Evolutionary conservation across 2,113 vertebrate species (phyloP), one percentile per base, ranked within the genome.

Genomic region (Crotophaga sulcirostris): DNA sequence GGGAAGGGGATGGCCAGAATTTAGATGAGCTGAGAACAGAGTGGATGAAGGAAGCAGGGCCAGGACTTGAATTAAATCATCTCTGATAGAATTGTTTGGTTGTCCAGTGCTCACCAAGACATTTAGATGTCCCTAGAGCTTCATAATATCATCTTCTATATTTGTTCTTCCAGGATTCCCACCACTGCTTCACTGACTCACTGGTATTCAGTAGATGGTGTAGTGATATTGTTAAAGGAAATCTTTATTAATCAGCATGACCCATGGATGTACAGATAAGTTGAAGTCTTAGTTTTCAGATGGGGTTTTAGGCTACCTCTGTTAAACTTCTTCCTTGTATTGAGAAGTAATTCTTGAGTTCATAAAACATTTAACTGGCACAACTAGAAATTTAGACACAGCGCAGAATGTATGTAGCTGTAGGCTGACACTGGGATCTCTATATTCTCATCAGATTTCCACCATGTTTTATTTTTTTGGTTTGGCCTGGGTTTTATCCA

Each of bases 1-100:
- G 8, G 28, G 6, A 52, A 9, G 11, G 5, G 10, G 1, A 16
- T 36, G 10, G 6, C 4, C 20, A 67, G 40, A 84, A 56, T 0
- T 31, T 24, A 60, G 49, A 64, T 45, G 4, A 64, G 7, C 33
- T 63, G 19, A 38, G 25, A 81, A 52, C 5, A 58, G 64, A 82
- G 47, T 23, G 9, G 16, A 34, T 49, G 31, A 85, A 79, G 36
- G 17, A 78, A 82, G 12, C 10, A 60, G 33, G 20, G 23, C 13
- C 16, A 23, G 40, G 24, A 34, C 23, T 49, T 72, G 29, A 70
- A 40, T 45, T 64, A 54, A 12, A 54, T 60, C 19, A 49, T 26
- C 13, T 38, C 14, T 60, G 28, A 31, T 5, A 29, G 34, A 42
- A 25, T 7, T n/a, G 10, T 69, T 73, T 34, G 28, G 13, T 29